Evolutionary conservation across 64 coral and sea anemone genomes (phyloP).

Genomic region (Stichodactyla helianthus): DNA sequence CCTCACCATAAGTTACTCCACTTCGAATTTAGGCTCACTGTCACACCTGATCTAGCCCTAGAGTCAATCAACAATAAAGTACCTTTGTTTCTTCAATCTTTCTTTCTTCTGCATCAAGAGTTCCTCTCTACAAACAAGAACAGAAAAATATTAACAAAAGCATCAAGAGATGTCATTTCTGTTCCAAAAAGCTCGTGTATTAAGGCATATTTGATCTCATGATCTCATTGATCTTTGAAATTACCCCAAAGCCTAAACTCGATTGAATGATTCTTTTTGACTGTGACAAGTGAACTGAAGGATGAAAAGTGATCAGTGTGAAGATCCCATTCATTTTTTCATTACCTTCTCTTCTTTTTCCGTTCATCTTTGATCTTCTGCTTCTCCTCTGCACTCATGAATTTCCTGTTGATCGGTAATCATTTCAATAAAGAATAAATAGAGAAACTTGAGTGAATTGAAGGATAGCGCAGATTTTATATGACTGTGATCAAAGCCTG

Average conservation of each 20-base stretch:
- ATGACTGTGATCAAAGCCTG: too few species aligned
- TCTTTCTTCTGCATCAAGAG: neutral
- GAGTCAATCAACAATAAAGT: neutral
- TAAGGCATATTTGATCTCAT: too few species aligned
- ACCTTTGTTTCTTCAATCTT: neutral
- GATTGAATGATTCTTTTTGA: too few species aligned
- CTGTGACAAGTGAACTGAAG: too few species aligned
- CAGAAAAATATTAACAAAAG: neutral
- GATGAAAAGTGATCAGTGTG: too few species aligned
- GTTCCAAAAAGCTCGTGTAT: too few species aligned
- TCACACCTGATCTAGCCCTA: too few species aligned
- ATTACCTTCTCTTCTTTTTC: neutral
- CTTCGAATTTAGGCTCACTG: too few species aligned
- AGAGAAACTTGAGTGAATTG: neutral
- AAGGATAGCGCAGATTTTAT: too few species aligned
- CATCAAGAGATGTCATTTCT: too few species aligned
- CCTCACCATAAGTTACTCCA: neutral
- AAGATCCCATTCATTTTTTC: neutral
- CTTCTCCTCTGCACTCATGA: constrained; percentile 24
- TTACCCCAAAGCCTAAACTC: too few species aligned
- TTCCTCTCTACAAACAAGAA: neutral
- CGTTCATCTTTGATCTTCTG: constrained; percentile 12
- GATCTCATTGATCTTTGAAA: too few species aligned
- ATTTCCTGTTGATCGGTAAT: neutral
- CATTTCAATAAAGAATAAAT: neutral